Evolutionary conservation across 1,140 invertebrate species (phyloP), one percentile per base, ranked within the genome.

Genomic region (Zaprionus inermis): DNA sequence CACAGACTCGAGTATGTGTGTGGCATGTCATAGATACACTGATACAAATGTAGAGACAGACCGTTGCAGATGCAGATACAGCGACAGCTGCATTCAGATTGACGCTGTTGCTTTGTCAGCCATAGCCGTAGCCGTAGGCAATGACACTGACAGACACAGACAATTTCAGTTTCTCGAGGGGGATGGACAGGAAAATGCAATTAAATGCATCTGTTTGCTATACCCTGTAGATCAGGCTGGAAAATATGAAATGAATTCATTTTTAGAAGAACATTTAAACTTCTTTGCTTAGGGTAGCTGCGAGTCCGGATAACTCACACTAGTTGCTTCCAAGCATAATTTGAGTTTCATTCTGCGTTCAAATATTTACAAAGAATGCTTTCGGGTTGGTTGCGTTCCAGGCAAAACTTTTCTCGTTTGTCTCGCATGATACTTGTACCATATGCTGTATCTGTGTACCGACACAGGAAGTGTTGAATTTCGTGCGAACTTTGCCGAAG

Each of bases 171-270:
- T 78, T 65, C n/a, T 18, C 49, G 36, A 51, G 11, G 54, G 9
- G 24, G 30, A 63, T 57, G 28, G 59, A 78, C 74, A 85, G 70
- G 70, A 63, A 85, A 84, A 81, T 78, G 78, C 70, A 84, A 85
- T 84, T 85, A 85, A 72, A 66, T 54, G 66, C 57, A 69, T 46
- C 65, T 46, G 36, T 28, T 36, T 49, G 16, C 36, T 14, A 32
- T 44, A 65, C 61, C 51, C 36, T 65, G 51, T 54, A 36, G 16
- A 24, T 5, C 9, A 20, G 20, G 20, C 12, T 30, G 2, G 11
- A n/a, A 54, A 38, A 30, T 5, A 28, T 28, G 3, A 28, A 28
- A 5, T 28, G 24, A 1, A 28, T 28, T 28, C 3, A 28, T 24
- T 24, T 24, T 24, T 24, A 10, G 6, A 32, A 2, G 2, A 2